Evolutionary conservation across 2,113 vertebrate species (phyloP).

Genomic region (Pitta sordida): DNA sequence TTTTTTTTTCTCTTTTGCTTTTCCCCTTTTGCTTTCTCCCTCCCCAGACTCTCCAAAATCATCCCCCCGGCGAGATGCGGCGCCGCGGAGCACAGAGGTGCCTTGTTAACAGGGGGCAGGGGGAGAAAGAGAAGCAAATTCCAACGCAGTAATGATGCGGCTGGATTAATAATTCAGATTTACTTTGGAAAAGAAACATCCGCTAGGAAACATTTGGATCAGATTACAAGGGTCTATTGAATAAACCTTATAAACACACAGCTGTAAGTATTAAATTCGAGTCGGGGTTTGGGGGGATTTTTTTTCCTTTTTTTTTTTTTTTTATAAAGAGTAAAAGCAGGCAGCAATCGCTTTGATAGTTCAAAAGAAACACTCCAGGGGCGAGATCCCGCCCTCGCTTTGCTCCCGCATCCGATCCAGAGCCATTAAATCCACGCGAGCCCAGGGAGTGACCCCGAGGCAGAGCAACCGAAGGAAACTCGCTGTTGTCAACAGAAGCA

Average conservation of each 20-base stretch:
- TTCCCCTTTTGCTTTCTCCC: neutral
- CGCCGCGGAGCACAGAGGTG: slow-evolving; percentile 68
- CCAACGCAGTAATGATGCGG: slow-evolving; percentile 75
- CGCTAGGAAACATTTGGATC: slow-evolving; percentile 82
- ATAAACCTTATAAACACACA: slow-evolving; percentile 78
- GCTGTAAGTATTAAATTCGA: slow-evolving; percentile 77
- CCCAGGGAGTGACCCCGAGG: slow-evolving; percentile 10
- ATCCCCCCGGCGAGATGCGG: neutral
- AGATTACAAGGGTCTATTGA: slow-evolving; percentile 80
- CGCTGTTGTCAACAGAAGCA: slow-evolving; percentile 14
- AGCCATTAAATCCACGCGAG: slow-evolving; percentile 40
- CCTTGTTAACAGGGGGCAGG: slow-evolving; percentile 68
- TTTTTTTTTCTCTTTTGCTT: neutral
- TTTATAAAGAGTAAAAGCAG: slow-evolving; percentile 44
- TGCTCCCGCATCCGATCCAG: slow-evolving; percentile 43
- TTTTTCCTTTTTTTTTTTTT: neutral
- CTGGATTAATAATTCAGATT: slow-evolving; percentile 80
- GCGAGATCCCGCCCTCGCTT: slow-evolving; percentile 41
- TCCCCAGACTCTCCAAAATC: neutral
- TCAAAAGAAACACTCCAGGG: slow-evolving; percentile 64
- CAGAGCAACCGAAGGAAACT: neutral
- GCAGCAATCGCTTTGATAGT: slow-evolving; percentile 64
- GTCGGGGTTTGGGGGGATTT: slow-evolving; percentile 41
- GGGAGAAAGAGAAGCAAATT: slow-evolving; percentile 66
- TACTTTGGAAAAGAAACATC: slow-evolving; percentile 82